Percentiles rank a stretch among this genome's conserved stretches.
Evolutionary conservation across 2,113 vertebrate species (phyloP).

Genomic region (Pseudorectes ferrugineus): DNA sequence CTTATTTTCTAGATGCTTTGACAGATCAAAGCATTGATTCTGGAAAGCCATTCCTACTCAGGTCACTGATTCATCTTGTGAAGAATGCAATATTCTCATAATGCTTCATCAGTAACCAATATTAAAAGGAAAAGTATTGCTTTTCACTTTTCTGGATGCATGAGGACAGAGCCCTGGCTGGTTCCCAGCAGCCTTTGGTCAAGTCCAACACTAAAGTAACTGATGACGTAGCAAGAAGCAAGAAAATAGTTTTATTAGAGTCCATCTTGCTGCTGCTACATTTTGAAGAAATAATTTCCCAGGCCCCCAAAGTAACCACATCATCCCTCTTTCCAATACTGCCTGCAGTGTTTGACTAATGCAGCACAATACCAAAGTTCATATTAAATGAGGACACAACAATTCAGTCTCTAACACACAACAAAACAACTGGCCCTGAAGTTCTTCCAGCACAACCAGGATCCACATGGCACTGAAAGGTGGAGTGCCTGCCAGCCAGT

Average conservation of each 20-base stretch:
- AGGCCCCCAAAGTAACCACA: background rate
- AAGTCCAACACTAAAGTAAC: background rate
- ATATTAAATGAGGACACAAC: background rate
- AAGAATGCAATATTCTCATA: background rate
- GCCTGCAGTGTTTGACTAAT: background rate
- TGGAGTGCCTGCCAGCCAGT: constrained; percentile 8
- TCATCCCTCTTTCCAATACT: background rate
- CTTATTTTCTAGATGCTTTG: background rate
- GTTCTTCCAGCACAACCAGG: constrained; percentile 4
- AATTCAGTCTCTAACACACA: background rate
- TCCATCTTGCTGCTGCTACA: background rate
- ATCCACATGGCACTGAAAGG: constrained; percentile 17
- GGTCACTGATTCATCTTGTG: background rate
- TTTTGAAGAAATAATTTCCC: background rate
- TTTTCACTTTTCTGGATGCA: background rate
- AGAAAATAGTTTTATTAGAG: background rate
- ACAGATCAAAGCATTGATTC: background rate
- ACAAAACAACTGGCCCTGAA: background rate
- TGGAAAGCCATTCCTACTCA: background rate
- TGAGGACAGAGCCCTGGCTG: background rate
- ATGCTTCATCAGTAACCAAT: background rate
- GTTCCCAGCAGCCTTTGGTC: background rate
- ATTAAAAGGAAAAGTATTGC: background rate
- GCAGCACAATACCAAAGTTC: background rate
- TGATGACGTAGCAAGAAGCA: background rate